These are phyloP conservation scores for Mirounga angustirostris DNA, from an alignment of 2,113 vertebrate genomes.

Conservation along the genomic window DNA sequence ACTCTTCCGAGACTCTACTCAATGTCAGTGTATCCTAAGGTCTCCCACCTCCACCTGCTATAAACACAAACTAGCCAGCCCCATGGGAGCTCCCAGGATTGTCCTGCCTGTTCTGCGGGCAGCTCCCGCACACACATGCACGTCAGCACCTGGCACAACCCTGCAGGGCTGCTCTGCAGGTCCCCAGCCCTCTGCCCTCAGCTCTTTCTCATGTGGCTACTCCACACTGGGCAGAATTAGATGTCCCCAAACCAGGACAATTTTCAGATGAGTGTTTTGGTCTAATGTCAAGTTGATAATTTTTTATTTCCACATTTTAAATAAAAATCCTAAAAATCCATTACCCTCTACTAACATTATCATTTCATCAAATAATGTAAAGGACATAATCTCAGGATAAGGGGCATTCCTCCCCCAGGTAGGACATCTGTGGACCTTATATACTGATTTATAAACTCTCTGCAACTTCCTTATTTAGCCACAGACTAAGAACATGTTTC, in stretches of 20 bases:
- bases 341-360: background rate
- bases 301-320: background rate
- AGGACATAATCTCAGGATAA: background rate
- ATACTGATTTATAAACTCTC: background rate
- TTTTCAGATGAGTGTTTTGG: background rate
- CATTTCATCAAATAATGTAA: background rate
- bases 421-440: background rate
- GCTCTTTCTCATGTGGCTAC: background rate
- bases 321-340: background rate
- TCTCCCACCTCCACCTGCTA: background rate
- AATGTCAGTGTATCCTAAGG: background rate
- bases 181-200: background rate
- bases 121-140: rapidly evolving
- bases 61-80: too few species aligned
- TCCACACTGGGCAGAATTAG: background rate
- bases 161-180: background rate
- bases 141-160: too few species aligned
- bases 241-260: background rate
- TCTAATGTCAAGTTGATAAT: too few species aligned
- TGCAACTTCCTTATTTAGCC: background rate
- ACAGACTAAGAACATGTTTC: background rate
- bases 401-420: background rate
- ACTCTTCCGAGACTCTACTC: background rate
- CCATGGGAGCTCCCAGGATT: background rate
- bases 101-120: background rate